A percentile compares a stretch with the other conserved stretches of the same genome.
phyloP scores from a whole-genome alignment of 2,888 invertebrate genomes.

The Leptogaster cylindrica region DNA sequence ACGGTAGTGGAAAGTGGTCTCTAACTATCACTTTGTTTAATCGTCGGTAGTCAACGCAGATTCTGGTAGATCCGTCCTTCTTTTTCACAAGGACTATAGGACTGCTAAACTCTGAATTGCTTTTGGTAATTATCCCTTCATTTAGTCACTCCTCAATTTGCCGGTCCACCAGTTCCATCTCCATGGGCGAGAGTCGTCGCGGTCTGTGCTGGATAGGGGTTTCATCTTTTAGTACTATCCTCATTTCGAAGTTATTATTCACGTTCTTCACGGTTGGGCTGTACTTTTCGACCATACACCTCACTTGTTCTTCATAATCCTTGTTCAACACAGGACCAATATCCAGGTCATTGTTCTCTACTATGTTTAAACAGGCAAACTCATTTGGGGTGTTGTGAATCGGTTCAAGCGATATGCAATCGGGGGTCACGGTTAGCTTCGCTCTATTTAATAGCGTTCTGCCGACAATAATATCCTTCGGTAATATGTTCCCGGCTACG shows the following conservation, averaged over 20 bases:
- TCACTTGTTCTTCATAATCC: neutral
- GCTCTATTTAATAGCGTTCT: no score
- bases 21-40: no score
- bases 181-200: neutral
- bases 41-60: no score
- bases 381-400: neutral
- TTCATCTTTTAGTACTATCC: neutral
- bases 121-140: no score
- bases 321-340: neutral
- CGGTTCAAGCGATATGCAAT: no score
- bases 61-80: no score
- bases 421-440: no score
- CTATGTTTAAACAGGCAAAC: neutral
- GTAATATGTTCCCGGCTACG: no score
- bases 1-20: no score
- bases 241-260: neutral
- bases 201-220: neutral
- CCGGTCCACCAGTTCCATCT: neutral
- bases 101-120: no score
- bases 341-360: neutral
- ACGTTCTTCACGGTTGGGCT: neutral
- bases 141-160: neutral
- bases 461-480: no score
- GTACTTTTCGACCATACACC: neutral
- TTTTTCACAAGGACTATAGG: no score